Percentiles rank a stretch among this genome's conserved stretches.
These are phyloP conservation scores for Artibeus lituratus DNA, from an alignment of 2,797 vertebrate genomes.

Conservation along the genomic window DNA sequence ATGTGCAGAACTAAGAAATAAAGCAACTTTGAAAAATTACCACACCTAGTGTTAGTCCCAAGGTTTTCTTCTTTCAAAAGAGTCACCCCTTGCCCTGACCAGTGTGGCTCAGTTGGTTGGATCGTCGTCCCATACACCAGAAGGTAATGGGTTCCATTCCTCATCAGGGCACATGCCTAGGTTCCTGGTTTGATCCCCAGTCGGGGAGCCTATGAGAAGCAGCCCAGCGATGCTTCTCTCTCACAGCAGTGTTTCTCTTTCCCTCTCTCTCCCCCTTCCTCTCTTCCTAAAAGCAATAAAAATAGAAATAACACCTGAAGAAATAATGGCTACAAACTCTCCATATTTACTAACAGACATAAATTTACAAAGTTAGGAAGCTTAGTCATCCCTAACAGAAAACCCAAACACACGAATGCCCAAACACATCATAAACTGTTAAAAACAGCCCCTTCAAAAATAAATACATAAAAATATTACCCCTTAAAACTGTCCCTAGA, in stretches of 20 bases:
- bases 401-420: too few species aligned
- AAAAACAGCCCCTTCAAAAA: neutral
- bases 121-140: neutral
- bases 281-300: neutral
- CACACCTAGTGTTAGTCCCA: neutral
- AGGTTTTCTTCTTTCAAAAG: neutral
- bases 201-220: neutral
- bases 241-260: neutral
- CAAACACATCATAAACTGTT: neutral
- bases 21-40: neutral
- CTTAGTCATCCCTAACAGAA: neutral
- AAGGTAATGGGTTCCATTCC: neutral
- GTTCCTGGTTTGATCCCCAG: neutral
- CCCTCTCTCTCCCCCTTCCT: neutral
- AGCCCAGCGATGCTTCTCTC: neutral
- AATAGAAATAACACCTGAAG: neutral
- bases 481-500: neutral
- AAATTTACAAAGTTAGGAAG: neutral
- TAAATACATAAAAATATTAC: neutral
- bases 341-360: neutral
- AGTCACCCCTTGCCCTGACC: neutral
- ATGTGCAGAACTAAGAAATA: neutral
- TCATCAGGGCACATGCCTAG: neutral
- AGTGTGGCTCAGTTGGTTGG: neutral
- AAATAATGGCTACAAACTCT: neutral